Evolutionary conservation across 2,888 invertebrate species (phyloP).

Genomic region (Melieria crassipennis): DNA sequence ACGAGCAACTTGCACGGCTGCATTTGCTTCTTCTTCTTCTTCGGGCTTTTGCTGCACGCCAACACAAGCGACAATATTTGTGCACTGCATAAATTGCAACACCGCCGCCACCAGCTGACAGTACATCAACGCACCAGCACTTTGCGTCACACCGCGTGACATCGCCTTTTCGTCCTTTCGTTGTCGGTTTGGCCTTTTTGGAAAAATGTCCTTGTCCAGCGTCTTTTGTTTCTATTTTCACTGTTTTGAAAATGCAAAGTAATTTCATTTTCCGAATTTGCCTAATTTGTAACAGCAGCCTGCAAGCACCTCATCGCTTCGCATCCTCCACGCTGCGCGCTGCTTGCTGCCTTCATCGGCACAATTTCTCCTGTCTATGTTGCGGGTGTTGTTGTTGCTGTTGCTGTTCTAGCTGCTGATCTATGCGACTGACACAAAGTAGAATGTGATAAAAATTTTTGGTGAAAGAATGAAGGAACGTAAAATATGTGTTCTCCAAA

Average conservation of each 20-base stretch:
- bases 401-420: slow-evolving; percentile 8
- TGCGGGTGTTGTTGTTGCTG: not conserved
- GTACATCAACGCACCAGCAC: slow-evolving; percentile 25
- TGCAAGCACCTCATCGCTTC: not conserved
- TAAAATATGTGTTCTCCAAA: slow-evolving; percentile 22
- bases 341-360: not conserved
- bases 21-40: slow-evolving; percentile 12
- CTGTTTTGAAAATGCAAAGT: no score
- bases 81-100: slow-evolving; percentile 41
- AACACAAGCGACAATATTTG: not conserved
- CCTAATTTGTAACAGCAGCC: slow-evolving; percentile 35
- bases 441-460: not conserved
- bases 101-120: slow-evolving; percentile 31
- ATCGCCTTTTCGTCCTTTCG: slow-evolving; percentile 28
- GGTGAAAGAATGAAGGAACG: slow-evolving; percentile 24
- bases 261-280: slow-evolving; percentile 23
- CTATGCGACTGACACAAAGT: slow-evolving; percentile 11
- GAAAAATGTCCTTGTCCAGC: not conserved
- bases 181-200: slow-evolving; percentile 11
- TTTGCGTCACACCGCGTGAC: slow-evolving; percentile 34
- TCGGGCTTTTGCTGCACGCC: not conserved
- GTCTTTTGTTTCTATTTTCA: no score
- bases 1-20: slow-evolving; percentile 10
- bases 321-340: slow-evolving; percentile 20
- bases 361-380: not conserved